A percentile compares a stretch with the other conserved stretches of the same genome.
phyloP scores from a whole-genome alignment of 2,113 vertebrate genomes.

The Morone chrysops region DNA sequence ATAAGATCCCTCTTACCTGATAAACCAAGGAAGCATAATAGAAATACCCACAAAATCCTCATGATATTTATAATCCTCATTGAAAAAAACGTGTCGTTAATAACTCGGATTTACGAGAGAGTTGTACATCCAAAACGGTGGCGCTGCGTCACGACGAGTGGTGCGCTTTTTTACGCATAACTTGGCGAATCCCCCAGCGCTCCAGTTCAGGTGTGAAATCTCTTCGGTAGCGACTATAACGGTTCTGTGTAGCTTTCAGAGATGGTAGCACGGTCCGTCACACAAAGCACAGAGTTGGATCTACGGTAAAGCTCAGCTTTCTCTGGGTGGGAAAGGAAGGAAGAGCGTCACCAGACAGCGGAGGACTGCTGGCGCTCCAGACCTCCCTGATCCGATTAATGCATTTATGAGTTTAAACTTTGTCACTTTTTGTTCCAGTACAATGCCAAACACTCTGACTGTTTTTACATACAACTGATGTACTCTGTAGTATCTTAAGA shows the following conservation, averaged over 20 bases:
- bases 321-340: constrained; percentile 87
- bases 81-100: neutral
- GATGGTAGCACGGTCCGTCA: constrained; percentile 7
- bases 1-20: constrained; percentile 75
- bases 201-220: constrained; percentile 26
- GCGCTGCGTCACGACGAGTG: constrained; percentile 62
- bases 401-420: constrained; percentile 48
- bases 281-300: constrained; percentile 29
- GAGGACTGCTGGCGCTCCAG: constrained; percentile 72
- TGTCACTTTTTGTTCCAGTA: constrained; percentile 27
- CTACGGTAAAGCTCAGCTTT: constrained; percentile 55
- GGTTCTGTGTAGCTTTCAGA: neutral
- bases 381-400: constrained; percentile 53
- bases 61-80: constrained; percentile 69
- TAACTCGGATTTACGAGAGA: constrained; percentile 21
- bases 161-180: constrained; percentile 78
- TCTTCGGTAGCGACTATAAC: neutral
- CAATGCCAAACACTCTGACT: neutral
- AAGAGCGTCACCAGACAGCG: constrained; percentile 83
- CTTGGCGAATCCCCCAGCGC: constrained; percentile 30
- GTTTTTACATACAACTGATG: neutral
- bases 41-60: constrained; percentile 67
- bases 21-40: constrained; percentile 60
- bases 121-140: constrained; percentile 62
- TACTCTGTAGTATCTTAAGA: neutral